Evolutionary conservation across 1,140 invertebrate species (phyloP).

Genomic region (Muscidifurax raptorellus): DNA sequence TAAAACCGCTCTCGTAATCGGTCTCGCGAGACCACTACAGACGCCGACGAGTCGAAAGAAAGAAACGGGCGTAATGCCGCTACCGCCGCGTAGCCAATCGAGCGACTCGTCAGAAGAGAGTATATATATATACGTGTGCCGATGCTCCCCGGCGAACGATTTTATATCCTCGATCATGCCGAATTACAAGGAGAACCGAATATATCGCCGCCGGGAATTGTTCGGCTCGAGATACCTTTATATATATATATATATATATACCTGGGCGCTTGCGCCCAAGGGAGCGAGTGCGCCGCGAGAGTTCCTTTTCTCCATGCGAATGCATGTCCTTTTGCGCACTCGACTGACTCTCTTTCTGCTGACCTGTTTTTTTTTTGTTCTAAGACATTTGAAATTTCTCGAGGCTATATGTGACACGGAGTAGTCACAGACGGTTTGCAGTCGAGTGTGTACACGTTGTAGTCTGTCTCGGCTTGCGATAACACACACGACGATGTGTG

Average conservation of each 20-base stretch:
- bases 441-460: no score
- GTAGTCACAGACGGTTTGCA: no score
- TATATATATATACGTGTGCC: neutral
- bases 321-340: neutral
- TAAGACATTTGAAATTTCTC: neutral
- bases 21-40: conserved; percentile 49
- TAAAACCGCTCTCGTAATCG: conserved; percentile 44
- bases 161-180: conserved; percentile 56
- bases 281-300: conserved; percentile 22
- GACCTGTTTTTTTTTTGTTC: neutral
- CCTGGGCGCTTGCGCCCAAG: conserved; percentile 6
- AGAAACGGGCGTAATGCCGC: neutral
- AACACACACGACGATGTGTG: no score
- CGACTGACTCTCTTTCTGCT: neutral
- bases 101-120: neutral
- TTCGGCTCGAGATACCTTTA: conserved; percentile 4
- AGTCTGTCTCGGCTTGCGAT: no score
- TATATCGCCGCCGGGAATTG: conserved; percentile 56
- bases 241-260: no score
- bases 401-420: no score
- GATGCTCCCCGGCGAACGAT: conserved; percentile 49
- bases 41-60: neutral
- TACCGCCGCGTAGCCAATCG: neutral
- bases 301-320: neutral
- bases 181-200: conserved; percentile 56